Evolutionary conservation across 1,140 invertebrate species (phyloP).

Genomic region (Aphidius ervi): DNA sequence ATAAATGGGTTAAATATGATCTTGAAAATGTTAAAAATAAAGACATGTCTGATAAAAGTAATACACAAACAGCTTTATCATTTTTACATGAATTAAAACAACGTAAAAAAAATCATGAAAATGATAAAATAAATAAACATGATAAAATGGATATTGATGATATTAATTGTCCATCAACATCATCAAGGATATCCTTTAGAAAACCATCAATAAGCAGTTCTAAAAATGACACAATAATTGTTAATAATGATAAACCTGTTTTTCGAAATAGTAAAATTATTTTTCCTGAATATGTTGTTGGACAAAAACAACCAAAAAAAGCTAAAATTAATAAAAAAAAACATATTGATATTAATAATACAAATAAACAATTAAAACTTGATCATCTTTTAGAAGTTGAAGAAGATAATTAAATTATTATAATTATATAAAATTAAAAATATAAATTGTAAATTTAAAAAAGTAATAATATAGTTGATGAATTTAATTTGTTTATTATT

Average conservation of each 20-base stretch:
- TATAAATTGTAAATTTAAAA: too few relatives aligned
- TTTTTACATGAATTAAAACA: constrained; percentile 63
- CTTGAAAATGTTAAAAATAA: constrained; percentile 65
- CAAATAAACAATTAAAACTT: constrained; percentile 52
- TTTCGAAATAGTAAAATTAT: constrained; percentile 66
- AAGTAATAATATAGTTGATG: too few relatives aligned
- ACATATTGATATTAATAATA: constrained; percentile 34
- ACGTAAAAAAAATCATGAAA: constrained; percentile 47
- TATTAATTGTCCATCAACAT: constrained; percentile 30
- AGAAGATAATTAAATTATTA: constrained; percentile 11
- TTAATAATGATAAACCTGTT: constrained; percentile 51
- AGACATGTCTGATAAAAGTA: constrained; percentile 70
- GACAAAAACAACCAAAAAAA: constrained; percentile 57
- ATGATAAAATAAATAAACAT: constrained; percentile 33
- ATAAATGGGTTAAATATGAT: constrained; percentile 74
- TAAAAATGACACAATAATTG: constrained; percentile 21
- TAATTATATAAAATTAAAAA: too few relatives aligned
- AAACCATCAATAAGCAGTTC: constrained; percentile 24
- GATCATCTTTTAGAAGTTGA: constrained; percentile 61
- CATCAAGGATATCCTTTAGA: constrained; percentile 32
- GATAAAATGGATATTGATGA: constrained; percentile 35
- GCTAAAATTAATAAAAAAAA: constrained; percentile 39
- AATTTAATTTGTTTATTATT: too few relatives aligned
- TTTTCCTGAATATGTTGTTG: constrained; percentile 78
- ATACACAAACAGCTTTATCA: constrained; percentile 66